Evolutionary conservation across 2,888 invertebrate species (phyloP).

Genomic region (Pyralis farinalis): DNA sequence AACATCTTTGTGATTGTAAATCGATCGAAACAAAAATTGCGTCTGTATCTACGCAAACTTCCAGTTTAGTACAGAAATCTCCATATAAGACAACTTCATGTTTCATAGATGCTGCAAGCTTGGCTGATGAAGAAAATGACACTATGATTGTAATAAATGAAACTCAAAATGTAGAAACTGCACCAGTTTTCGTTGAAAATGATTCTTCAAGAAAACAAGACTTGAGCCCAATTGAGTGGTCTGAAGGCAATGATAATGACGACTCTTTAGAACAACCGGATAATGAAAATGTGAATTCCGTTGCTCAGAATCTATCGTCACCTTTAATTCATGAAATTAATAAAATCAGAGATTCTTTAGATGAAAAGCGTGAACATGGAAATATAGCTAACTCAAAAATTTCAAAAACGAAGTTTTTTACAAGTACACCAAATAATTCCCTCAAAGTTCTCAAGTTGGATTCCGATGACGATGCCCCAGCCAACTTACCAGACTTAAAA

Average conservation of each 20-base stretch:
- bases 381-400: too few species aligned
- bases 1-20: conserved; percentile 34
- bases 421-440: conserved; percentile 8
- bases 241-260: conserved; percentile 64
- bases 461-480: too few species aligned
- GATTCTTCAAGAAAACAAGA: conserved; percentile 40
- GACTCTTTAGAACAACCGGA: conserved; percentile 63
- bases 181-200: too few species aligned
- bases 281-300: conserved; percentile 42
- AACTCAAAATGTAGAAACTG: not conserved
- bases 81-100: conserved; percentile 70
- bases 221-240: conserved; percentile 55
- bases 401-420: too few species aligned
- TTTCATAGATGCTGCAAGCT: conserved; percentile 89
- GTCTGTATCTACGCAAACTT: conserved; percentile 18
- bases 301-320: conserved; percentile 50
- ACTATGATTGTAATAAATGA: conserved; percentile 27
- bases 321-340: conserved; percentile 65
- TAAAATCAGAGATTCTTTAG: conserved; percentile 50
- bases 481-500: conserved; percentile 38
- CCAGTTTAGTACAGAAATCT: conserved; percentile 36
- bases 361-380: too few species aligned
- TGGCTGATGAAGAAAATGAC: conserved; percentile 85
- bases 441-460: conserved; percentile 22
- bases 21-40: too few species aligned